Evolutionary conservation across 2,797 vertebrate species (phyloP), one percentile per base, ranked within the genome.

Genomic region (Alcedo atthis): DNA sequence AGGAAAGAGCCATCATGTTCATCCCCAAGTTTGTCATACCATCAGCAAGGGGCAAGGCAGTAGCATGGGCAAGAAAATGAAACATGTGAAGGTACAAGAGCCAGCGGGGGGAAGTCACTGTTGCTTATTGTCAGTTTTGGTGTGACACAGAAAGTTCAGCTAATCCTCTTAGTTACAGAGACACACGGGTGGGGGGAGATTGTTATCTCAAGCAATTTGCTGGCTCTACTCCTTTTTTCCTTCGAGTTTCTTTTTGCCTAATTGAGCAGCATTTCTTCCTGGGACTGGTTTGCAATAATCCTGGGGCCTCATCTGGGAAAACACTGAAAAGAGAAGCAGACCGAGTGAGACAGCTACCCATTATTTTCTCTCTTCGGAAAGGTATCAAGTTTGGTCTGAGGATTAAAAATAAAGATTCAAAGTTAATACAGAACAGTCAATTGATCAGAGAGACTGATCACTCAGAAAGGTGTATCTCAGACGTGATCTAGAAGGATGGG

Each of bases 121-220:
- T 95, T 97, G 96, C 92, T 97, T 97, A 97, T 97, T 97, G 95
- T 97, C 94, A 96, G 93, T 94, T 96, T 96, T 96, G 90, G 95
- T 96, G 93, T 87, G 91, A 96, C 94, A 96, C 95, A 95, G 93
- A 96, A 97, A 97, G 95, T 97, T 96, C 95, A 97, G 87, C 93
- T 97, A 97, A 97, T 97, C 96, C 97, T 97, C 96, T 97, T 97
- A 96, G 95, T 97, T 97, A 97, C 90, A 94, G 96, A 94, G 95
- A 97, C 91, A 92, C 91, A 90, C 15, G 87, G 95, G 94, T 96
- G 81, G 91, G 88, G 92, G 92, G 89, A 94, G 96, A 97, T 97
- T 93, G 95, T 97, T 96, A 97, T 97, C 97, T 97, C 87, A 86
- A 96, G 93, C 96, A 96, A 96, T 96, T 96, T 96, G 95, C 92